These are phyloP conservation scores for Bombus pyrosoma DNA, from an alignment of 1,140 invertebrate genomes.

Conservation along the genomic window DNA sequence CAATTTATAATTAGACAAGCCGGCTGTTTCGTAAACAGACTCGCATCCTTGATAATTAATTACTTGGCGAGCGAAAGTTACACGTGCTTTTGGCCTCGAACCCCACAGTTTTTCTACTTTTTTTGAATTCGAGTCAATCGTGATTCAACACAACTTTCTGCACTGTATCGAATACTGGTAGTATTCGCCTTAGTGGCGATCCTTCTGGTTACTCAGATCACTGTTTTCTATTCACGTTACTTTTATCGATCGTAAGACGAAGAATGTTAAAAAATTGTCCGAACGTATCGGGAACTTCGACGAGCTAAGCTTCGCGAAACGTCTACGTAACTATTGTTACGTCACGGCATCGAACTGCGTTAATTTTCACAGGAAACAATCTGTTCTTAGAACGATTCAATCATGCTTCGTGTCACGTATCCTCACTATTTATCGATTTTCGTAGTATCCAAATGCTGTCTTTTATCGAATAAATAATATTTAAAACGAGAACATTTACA, in stretches of 20 bases:
- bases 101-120: not conserved
- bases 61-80: constrained; percentile 32
- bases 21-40: constrained; percentile 49
- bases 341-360: constrained; percentile 32
- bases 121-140: not conserved
- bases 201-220: not conserved
- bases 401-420: constrained; percentile 15
- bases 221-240: not conserved
- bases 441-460: not conserved
- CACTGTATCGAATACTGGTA: not conserved
- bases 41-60: constrained; percentile 53
- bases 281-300: not conserved
- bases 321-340: constrained; percentile 36
- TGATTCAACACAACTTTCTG: too few relatives aligned
- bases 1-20: constrained; percentile 44
- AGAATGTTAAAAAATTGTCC: not conserved
- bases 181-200: not conserved
- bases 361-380: constrained; percentile 44
- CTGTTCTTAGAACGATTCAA: constrained; percentile 18
- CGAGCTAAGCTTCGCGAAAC: constrained; percentile 4
- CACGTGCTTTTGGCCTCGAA: constrained; percentile 33
- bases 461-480: not conserved
- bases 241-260: too few relatives aligned
- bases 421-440: not conserved
- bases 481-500: not conserved